Base-by-base conservation (phyloP, 2,888 invertebrate genomes). In the Hypsopygia costalis region DNA sequence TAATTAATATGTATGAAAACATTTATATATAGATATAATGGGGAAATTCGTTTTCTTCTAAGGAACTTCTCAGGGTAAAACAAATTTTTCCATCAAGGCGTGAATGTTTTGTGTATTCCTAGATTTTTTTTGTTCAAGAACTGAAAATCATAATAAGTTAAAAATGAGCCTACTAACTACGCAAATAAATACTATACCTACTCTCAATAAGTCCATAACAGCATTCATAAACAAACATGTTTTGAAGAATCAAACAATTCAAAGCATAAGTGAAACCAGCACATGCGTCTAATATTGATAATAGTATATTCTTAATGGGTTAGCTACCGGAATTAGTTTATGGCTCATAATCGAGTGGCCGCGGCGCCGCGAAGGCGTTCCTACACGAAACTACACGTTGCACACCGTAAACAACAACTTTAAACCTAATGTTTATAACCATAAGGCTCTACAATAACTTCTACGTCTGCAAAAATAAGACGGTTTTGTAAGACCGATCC, bases 241-340 rank as follows among this genome's bases (percentile, higher is more conserved):
- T 29, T 29, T 9, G 5, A 9, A 27, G 8, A 27, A 9, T 6
- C 10, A 29, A 29, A 29, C 29, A 29, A 16, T 16, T 31, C 9
- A 11, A 30, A 37, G 11, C 27, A 27, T 8, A 28, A 39, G 39
- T 33, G 33, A 33, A 33, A 16, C 46, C 52, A 57, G 55, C 45
- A 58, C 56, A 46, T 47, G 40, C 44, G 44, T 62, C 62, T 61
- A 63, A 67, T 67, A 67, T 62, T 62, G 69, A 74, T 78, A 79
- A 76, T 73, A 69, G 68, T 69, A 70, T 58, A 62, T 69, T 69
- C 58, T 71, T 81, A 81, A 79, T 78, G 68, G 71, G 60, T 58
- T 62, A 58, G 85, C 86, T 87, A 86, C 86, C 82, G 87, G 86
- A 81, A 86, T 86, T 83, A 69, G 70, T 85, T 85, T 85, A 87